Evolutionary conservation across 1,140 invertebrate species (phyloP).

Genomic region (Eulimnadia texana): DNA sequence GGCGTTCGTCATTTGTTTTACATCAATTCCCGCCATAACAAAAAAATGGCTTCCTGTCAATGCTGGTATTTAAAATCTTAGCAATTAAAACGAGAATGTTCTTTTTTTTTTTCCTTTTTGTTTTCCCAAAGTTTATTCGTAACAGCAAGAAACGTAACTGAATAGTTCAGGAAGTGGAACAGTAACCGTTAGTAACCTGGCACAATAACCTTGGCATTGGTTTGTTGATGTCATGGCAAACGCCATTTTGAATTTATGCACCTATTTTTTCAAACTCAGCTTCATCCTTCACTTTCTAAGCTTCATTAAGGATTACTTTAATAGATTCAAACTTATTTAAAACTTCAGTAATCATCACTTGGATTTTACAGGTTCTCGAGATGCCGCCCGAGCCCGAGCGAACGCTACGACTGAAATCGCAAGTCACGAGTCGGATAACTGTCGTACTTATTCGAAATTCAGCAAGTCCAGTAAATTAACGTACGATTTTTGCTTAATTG

Average conservation of each 20-base stretch:
- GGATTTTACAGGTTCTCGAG: neutral
- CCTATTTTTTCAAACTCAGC: neutral
- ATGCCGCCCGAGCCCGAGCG: too few relatives aligned
- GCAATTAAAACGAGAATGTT: neutral
- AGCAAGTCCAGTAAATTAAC: too few relatives aligned
- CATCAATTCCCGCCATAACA: too few relatives aligned
- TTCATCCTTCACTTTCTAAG: neutral
- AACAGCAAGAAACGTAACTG: neutral
- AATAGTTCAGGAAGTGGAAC: neutral
- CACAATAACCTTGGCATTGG: conserved; percentile 12
- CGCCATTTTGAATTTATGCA: neutral
- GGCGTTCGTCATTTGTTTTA: too few relatives aligned
- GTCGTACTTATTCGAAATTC: too few relatives aligned
- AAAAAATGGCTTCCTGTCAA: too few relatives aligned
- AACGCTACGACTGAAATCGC: too few relatives aligned
- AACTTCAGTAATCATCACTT: neutral
- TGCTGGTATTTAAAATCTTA: too few relatives aligned
- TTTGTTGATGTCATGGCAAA: too few relatives aligned
- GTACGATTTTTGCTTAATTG: neutral
- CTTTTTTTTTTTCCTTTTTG: neutral
- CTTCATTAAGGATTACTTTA: neutral
- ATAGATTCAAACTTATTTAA: neutral
- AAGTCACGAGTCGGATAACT: too few relatives aligned
- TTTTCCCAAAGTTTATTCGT: neutral
- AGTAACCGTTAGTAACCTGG: conserved; percentile 9